Conservation (phyloP, 2,797 vertebrate species). For the Philypnodon macrostomus region DNA sequence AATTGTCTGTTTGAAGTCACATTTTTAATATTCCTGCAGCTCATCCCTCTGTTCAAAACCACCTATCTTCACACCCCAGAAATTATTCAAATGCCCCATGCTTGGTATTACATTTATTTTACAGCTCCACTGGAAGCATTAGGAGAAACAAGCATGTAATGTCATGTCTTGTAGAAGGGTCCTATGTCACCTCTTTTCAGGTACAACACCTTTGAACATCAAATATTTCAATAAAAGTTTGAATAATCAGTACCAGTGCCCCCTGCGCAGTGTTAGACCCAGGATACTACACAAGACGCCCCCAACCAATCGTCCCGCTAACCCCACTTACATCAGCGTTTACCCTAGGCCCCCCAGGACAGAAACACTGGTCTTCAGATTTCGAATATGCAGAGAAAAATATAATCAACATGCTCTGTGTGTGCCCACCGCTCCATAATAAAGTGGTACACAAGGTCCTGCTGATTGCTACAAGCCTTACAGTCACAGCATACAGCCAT, state of each 20-base stretch:
- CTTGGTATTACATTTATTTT: constrained; percentile 60
- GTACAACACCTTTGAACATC: constrained; percentile 67
- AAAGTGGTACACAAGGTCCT: constrained; percentile 55
- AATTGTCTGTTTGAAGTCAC: constrained; percentile 59
- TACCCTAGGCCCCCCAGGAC: constrained; percentile 40
- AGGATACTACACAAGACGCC: constrained; percentile 33
- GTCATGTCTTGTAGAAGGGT: constrained; percentile 51
- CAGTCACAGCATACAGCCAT: constrained; percentile 53
- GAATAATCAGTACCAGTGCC: constrained; percentile 55
- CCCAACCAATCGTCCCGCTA: constrained; percentile 34
- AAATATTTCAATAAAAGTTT: constrained; percentile 43
- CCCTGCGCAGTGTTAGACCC: constrained; percentile 39
- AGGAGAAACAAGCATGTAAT: constrained; percentile 66
- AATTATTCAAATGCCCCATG: constrained; percentile 70
- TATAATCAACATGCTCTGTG: constrained; percentile 49
- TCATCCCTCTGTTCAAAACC: constrained; percentile 26
- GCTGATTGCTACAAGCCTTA: constrained; percentile 62
- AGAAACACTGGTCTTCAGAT: constrained; percentile 38
- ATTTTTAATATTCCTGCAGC: constrained; percentile 46
- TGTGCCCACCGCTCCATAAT: constrained; percentile 47
- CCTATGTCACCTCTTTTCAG: constrained; percentile 53
- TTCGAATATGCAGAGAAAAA: constrained; percentile 54
- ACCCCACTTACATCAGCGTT: constrained; percentile 52
- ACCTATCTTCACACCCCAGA: constrained; percentile 49
- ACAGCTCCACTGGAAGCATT: constrained; percentile 61